These are phyloP conservation scores for Clarias platycephalus DNA, from an alignment of 2,797 vertebrate genomes.

Conservation along the genomic window DNA sequence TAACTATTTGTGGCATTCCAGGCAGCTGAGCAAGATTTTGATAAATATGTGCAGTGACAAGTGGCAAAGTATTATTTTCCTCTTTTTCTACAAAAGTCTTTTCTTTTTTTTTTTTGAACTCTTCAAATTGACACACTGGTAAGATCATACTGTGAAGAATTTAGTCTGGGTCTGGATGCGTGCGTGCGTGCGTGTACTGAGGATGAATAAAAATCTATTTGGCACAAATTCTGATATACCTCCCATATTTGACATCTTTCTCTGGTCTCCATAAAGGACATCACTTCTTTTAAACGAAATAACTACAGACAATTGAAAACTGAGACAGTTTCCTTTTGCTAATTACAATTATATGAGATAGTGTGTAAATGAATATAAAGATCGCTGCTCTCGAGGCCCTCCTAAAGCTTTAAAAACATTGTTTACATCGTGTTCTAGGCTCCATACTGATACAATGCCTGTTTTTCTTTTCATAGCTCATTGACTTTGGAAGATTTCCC, in stretches of 20 bases:
- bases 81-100: too few species aligned
- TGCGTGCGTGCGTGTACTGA: neutral
- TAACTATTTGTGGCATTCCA: neutral
- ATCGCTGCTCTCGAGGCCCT: neutral
- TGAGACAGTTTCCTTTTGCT: neutral
- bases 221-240: neutral
- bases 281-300: neutral
- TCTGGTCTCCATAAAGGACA: neutral
- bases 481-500: slow-evolving; percentile 8
- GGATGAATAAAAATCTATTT: neutral
- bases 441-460: neutral
- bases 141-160: neutral
- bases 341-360: neutral
- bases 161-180: neutral
- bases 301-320: neutral
- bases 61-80: neutral
- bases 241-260: neutral
- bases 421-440: neutral
- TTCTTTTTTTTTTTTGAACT: neutral
- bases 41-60: neutral
- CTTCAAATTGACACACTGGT: neutral
- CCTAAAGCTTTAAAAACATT: neutral
- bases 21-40: neutral
- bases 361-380: neutral
- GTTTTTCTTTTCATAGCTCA: slow-evolving; percentile 25